Evolutionary conservation across 2,888 invertebrate genomes (phyloP), one percentile per base, ranked within the genome.

Genomic region (Pemphredon lugubris): DNA sequence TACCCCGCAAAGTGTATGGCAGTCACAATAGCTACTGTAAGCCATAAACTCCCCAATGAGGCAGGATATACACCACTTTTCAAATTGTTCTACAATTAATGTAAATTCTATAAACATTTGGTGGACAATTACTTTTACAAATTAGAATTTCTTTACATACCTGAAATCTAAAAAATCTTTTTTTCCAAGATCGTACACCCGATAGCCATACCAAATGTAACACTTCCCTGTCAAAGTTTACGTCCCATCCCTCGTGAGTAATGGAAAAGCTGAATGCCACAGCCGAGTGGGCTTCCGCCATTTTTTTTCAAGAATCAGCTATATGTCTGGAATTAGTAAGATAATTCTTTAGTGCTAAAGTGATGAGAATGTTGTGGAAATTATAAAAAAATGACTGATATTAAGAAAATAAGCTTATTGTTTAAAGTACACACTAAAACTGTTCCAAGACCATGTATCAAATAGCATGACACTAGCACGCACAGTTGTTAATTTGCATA

Each of bases 221-320:
- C 4, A 99, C 98, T 91, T 99, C 98, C 66, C 97, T 93, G 90
- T 99, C 98, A 89, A 99, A 98, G 90, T 98, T 97, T 55, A 99
- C 96, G 87, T 98, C 97, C 93, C 98, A 96, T 79, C 99, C 99
- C 89, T 99, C 99, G 89, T 98, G 98, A 73, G 98, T 98, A 85
- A 99, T 97, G 48, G 97, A 94, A 91, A 99, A 98, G 58, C 97
- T 97, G 90, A 99, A 98, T 73, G 98, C 98, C 75, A 98, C 98
- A 59, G 98, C 98, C 75, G 96, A 95, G 92, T 98, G 98, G 81
- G 98, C 98, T 95, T 99, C 98, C 87, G 98, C 98, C 98, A 99
- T 99, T 74, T 78, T 83, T 34, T n/a, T 11, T 34, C 34, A 30
- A 9, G 7, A 9, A 30, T 9, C 30, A 30, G 9, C 30, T n/a